Conservation (phyloP, 2,888 invertebrate genomes). For the Aphodius granarius region DNA sequence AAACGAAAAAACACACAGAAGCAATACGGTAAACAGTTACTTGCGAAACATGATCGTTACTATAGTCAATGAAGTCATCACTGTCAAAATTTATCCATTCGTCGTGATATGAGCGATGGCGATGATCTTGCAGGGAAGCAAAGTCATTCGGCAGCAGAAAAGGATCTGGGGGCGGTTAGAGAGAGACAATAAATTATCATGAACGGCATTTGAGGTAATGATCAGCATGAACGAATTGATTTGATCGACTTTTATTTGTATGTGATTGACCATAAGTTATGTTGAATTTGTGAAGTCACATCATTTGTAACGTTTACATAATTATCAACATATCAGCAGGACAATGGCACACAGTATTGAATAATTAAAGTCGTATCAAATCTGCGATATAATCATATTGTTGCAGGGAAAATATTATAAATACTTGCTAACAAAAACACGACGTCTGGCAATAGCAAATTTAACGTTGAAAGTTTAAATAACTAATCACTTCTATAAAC, state of each 20-base stretch:
- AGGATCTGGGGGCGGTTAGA: constrained; percentile 23
- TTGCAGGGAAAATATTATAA: not conserved
- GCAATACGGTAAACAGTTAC: constrained; percentile 23
- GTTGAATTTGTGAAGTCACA: too few relatives aligned
- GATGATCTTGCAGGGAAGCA: constrained; percentile 12
- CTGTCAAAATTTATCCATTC: constrained; percentile 25
- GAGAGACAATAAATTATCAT: not conserved
- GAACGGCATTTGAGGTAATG: not conserved
- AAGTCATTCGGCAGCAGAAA: constrained; percentile 18
- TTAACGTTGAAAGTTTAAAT: not conserved
- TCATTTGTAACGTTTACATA: too few relatives aligned
- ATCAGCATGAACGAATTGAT: not conserved
- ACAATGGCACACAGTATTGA: too few relatives aligned
- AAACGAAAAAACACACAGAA: constrained; percentile 19
- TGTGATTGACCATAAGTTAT: not conserved
- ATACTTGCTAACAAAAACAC: not conserved
- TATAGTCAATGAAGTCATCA: constrained; percentile 25
- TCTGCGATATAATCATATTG: not conserved
- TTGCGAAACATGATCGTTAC: constrained; percentile 27
- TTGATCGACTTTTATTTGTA: not conserved
- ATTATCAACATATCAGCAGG: too few relatives aligned
- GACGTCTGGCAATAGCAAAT: not conserved
- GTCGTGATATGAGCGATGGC: constrained; percentile 15
- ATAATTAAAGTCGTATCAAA: too few relatives aligned
- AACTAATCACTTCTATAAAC: not conserved